Evolutionary conservation across 2,797 vertebrate genomes (phyloP).

Genomic region (Taenioides sp.): DNA sequence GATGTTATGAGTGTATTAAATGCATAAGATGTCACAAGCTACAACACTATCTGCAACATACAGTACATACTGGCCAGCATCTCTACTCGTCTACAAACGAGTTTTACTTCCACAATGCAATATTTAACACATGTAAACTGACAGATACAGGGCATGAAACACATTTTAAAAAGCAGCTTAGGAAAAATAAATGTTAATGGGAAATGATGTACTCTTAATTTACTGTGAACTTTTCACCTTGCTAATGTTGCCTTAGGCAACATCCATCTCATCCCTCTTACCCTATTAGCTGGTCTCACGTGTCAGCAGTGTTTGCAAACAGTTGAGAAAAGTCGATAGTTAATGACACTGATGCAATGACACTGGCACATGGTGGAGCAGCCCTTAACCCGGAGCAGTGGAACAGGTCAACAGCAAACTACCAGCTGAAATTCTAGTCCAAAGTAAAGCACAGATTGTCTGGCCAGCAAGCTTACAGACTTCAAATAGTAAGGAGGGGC

Average conservation of each 20-base stretch:
- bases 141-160: neutral
- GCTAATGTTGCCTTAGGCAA: conserved; percentile 27
- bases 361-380: conserved; percentile 2
- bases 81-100: neutral
- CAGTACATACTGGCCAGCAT: neutral
- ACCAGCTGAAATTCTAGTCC: conserved; percentile 23
- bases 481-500: no score
- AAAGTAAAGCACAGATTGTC: conserved; percentile 31
- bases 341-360: conserved; percentile 41
- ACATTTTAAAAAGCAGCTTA: neutral
- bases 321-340: conserved; percentile 56
- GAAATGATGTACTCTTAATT: conserved; percentile 8
- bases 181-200: conserved; percentile 11
- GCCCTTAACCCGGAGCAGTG: conserved; percentile 7
- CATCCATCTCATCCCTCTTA: conserved; percentile 29
- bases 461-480: no score
- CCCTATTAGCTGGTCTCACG: conserved; percentile 42
- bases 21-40: neutral
- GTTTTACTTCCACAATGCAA: neutral
- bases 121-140: neutral
- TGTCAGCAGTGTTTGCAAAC: conserved; percentile 72
- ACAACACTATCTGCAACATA: neutral
- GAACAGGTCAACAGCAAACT: conserved; percentile 18
- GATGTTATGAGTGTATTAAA: neutral
- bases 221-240: conserved; percentile 37